Evolutionary conservation across 2,113 vertebrate species (phyloP).

Genomic region (Dicentrarchus labrax): DNA sequence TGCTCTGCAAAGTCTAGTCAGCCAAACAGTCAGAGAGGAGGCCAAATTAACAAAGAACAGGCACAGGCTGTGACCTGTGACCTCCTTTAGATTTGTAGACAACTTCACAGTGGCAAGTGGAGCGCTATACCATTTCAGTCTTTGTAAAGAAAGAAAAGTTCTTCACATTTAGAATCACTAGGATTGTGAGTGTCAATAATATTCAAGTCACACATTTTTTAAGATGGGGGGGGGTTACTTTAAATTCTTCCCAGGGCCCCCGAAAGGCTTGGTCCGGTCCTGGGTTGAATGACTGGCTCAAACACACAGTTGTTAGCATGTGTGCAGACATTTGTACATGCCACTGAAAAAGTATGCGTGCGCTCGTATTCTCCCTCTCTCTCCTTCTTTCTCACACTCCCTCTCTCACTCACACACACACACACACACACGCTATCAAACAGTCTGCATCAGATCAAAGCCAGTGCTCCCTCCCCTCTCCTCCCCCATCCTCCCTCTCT

Average conservation of each 20-base stretch:
- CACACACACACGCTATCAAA: constrained; percentile 71
- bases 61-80: too few relatives aligned
- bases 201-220: not conserved
- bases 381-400: constrained; percentile 43
- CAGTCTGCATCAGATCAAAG: constrained; percentile 79
- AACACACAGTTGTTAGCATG: constrained; percentile 28
- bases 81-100: too few relatives aligned
- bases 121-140: too few relatives aligned
- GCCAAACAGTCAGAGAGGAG: too few relatives aligned
- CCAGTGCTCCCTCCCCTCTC: constrained; percentile 26
- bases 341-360: constrained; percentile 28
- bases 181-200: not conserved
- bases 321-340: constrained; percentile 49
- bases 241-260: not conserved
- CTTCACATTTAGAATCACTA: not conserved
- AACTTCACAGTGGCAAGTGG: too few relatives aligned
- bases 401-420: constrained; percentile 36
- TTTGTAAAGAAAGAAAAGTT: too few relatives aligned
- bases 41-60: too few relatives aligned
- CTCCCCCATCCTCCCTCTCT: constrained; percentile 24
- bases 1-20: too few relatives aligned
- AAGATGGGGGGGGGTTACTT: not conserved
- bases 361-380: constrained; percentile 22
- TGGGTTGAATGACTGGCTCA: not conserved
- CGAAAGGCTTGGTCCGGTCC: not conserved